These are phyloP conservation scores for Brachirus orientalis DNA, from an alignment of 2,113 vertebrate species.

Conservation along the genomic window DNA sequence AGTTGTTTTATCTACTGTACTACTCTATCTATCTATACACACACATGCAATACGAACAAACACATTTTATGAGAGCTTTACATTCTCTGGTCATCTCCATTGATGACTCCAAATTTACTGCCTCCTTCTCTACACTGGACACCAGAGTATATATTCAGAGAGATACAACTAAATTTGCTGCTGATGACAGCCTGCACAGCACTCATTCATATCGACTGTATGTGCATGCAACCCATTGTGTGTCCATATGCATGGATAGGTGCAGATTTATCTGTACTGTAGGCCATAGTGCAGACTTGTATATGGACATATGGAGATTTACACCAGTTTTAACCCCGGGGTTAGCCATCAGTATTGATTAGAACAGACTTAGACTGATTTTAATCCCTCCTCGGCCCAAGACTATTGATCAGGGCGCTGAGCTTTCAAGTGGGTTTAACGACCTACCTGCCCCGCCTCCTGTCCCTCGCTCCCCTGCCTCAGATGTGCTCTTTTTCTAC, in stretches of 20 bases:
- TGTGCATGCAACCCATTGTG: constrained; percentile 57
- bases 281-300: constrained; percentile 66
- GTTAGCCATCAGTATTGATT: constrained; percentile 82
- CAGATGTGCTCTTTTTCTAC: constrained; percentile 32
- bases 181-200: constrained; percentile 43
- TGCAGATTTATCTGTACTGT: constrained; percentile 71
- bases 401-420: constrained; percentile 77
- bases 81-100: constrained; percentile 43
- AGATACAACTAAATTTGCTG: constrained; percentile 29
- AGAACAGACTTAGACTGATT: constrained; percentile 80
- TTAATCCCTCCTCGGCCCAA: constrained; percentile 78
- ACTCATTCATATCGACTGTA: constrained; percentile 60
- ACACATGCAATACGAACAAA: constrained; percentile 1
- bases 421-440: constrained; percentile 81
- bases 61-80: constrained; percentile 47
- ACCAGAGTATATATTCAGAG: constrained; percentile 15
- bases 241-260: constrained; percentile 75
- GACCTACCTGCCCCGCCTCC: constrained; percentile 64
- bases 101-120: constrained; percentile 47
- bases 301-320: constrained; percentile 81
- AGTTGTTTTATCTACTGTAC: too few species aligned
- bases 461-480: constrained; percentile 13
- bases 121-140: constrained; percentile 31
- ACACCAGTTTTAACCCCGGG: constrained; percentile 79
- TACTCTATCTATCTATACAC: constrained; percentile 7